These are phyloP conservation scores for Archaeoteleia sp. DNA, from an alignment of 2,888 invertebrate genomes.

Conservation along the genomic window DNA sequence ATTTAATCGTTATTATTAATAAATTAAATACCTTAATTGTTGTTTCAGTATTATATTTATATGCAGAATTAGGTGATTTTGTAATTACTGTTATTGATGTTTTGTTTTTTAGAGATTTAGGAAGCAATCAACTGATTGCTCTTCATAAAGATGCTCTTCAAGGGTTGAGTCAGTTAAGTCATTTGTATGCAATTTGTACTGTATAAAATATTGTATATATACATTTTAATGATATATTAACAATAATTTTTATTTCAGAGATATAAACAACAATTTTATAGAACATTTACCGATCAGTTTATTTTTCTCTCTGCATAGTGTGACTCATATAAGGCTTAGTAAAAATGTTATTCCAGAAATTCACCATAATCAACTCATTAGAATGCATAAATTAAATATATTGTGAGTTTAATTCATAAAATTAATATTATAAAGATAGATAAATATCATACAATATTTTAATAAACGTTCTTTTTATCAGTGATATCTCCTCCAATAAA, in stretches of 20 bases:
- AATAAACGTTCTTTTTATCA: conserved; percentile 38
- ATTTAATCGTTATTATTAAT: too few relatives aligned
- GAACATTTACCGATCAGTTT: conserved; percentile 69
- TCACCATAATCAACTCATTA: conserved; percentile 66
- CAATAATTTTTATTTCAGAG: conserved; percentile 59
- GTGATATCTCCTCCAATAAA: conserved; percentile 81
- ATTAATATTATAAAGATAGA: conserved; percentile 4
- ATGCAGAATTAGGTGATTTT: too few relatives aligned
- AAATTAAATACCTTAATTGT: too few relatives aligned
- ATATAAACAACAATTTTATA: conserved; percentile 67
- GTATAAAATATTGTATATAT: neutral
- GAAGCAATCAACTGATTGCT: conserved; percentile 81
- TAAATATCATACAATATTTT: neutral
- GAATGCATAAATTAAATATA: conserved; percentile 67
- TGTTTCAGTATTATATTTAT: too few relatives aligned
- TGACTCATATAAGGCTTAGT: conserved; percentile 66
- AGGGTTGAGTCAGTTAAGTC: conserved; percentile 79
- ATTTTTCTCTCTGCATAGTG: conserved; percentile 66
- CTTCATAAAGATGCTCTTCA: conserved; percentile 83
- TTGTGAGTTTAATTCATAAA: conserved; percentile 60
- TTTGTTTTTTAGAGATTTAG: conserved; percentile 81
- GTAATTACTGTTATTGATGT: too few relatives aligned
- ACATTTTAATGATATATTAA: conserved; percentile 2
- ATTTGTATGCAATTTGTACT: conserved; percentile 74
- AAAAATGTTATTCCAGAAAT: conserved; percentile 67